Evolutionary conservation across 1,140 invertebrate species (phyloP).

Genomic region (Neuroterus valhalla): DNA sequence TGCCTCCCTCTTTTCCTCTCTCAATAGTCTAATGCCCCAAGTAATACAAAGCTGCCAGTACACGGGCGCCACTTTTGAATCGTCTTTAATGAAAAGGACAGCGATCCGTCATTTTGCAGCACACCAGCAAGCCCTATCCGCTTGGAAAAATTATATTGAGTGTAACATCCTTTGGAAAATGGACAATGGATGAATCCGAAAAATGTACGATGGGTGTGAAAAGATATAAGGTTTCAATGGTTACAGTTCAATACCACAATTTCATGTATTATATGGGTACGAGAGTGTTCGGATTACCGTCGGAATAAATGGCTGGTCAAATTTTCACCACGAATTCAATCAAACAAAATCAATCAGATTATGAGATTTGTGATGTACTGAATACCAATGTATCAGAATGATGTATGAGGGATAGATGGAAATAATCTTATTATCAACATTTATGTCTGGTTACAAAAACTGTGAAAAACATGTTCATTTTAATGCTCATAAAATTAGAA

Average conservation of each 20-base stretch:
- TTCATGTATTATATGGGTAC: background rate
- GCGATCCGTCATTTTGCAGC: conserved; percentile 45
- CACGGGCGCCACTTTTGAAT: conserved; percentile 40
- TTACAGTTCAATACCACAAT: conserved; percentile 9
- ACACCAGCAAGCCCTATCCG: conserved; percentile 22
- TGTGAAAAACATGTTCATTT: too few relatives aligned
- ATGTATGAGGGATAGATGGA: too few relatives aligned
- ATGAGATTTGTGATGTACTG: background rate
- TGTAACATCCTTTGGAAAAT: background rate
- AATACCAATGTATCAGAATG: background rate
- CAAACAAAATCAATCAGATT: conserved; percentile 29
- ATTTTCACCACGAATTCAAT: conserved; percentile 18
- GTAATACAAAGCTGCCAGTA: conserved; percentile 29
- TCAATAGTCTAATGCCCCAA: conserved; percentile 9
- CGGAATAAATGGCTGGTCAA: conserved; percentile 7
- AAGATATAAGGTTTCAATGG: conserved; percentile 1
- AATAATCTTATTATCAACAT: too few relatives aligned
- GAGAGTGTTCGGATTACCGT: background rate
- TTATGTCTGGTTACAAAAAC: too few relatives aligned
- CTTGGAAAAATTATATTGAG: conserved; percentile 1
- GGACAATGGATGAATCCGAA: conserved; percentile 14
- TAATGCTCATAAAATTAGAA: too few relatives aligned
- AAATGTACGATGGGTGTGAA: conserved; percentile 12
- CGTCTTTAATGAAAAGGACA: conserved; percentile 35
- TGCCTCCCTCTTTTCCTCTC: conserved; percentile 1